Percentiles rank a stretch among this genome's conserved stretches.
Evolutionary conservation across 2,797 vertebrate species (phyloP).

Genomic region (Scomberomorus guttatus): DNA sequence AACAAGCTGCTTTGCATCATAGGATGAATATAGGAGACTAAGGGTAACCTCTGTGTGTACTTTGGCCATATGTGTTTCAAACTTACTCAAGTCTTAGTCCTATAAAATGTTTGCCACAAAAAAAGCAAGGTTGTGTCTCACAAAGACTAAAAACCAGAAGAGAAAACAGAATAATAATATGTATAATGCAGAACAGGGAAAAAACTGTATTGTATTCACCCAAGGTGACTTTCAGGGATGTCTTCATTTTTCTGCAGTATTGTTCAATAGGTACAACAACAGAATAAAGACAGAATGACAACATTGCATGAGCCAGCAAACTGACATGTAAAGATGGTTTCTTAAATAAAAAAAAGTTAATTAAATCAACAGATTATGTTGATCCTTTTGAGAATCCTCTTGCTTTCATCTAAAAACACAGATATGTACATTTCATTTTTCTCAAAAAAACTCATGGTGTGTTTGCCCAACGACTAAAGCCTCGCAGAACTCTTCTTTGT

Average conservation of each 20-base stretch:
- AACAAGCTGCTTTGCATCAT: conserved; percentile 19
- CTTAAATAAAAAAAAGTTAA: not conserved
- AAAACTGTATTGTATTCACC: too few relatives aligned
- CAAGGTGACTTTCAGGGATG: too few relatives aligned
- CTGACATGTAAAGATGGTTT: not conserved
- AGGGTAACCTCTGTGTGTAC: not conserved
- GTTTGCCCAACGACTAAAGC: not conserved
- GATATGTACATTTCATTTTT: not conserved
- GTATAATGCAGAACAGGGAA: too few relatives aligned
- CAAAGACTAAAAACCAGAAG: not conserved
- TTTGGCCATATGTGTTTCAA: too few relatives aligned
- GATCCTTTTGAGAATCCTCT: not conserved
- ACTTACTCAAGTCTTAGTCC: not conserved
- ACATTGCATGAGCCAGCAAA: not conserved
- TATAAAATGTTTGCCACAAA: not conserved
- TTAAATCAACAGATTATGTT: not conserved
- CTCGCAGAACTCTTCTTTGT: not conserved
- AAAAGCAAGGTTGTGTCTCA: not conserved
- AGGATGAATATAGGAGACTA: not conserved
- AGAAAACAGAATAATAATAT: not conserved
- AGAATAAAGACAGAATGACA: not conserved
- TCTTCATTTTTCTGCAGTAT: not conserved
- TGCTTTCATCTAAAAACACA: not conserved
- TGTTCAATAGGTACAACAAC: not conserved
- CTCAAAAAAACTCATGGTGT: not conserved